phyloP scores from a whole-genome alignment of 2,113 vertebrate genomes.

The Mesoclemmys tuberculata region DNA sequence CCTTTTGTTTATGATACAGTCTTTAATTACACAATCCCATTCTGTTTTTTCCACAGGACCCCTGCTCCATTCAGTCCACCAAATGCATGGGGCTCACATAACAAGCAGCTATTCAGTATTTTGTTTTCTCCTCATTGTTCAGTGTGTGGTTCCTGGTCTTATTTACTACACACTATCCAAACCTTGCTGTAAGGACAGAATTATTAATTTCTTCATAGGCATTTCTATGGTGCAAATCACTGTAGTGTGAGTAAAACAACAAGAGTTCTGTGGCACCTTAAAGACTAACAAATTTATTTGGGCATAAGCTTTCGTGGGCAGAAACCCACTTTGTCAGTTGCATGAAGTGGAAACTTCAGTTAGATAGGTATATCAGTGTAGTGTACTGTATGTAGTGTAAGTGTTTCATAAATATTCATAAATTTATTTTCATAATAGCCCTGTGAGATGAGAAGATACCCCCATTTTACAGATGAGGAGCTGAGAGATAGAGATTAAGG shows the following conservation, averaged over 20 bases:
- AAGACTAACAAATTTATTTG: no score
- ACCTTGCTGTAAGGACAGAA: constrained; percentile 49
- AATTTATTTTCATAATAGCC: constrained; percentile 53
- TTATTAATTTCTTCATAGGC: constrained; percentile 44
- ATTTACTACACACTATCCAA: constrained; percentile 45
- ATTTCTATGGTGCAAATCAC: constrained; percentile 16
- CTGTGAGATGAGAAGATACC: constrained; percentile 22
- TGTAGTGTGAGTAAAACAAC: not conserved
- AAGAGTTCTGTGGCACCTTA: no score
- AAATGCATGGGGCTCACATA: not conserved
- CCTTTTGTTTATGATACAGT: no score
- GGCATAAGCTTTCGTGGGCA: no score
- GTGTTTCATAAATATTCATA: constrained; percentile 48
- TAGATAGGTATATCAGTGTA: no score
- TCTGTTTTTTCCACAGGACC: no score
- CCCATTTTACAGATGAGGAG: no score
- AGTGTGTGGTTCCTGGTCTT: constrained; percentile 23
- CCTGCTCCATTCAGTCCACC: not conserved
- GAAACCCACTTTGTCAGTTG: no score
- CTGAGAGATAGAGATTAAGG: not conserved
- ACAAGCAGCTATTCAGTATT: not conserved
- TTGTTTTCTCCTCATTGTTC: not conserved
- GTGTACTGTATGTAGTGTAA: no score
- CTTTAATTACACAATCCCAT: no score
- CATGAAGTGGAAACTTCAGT: no score